Percentiles rank a stretch among this genome's conserved stretches.
phyloP scores from a whole-genome alignment of 2,888 invertebrate genomes.

The Tetanocera ferruginea region DNA sequence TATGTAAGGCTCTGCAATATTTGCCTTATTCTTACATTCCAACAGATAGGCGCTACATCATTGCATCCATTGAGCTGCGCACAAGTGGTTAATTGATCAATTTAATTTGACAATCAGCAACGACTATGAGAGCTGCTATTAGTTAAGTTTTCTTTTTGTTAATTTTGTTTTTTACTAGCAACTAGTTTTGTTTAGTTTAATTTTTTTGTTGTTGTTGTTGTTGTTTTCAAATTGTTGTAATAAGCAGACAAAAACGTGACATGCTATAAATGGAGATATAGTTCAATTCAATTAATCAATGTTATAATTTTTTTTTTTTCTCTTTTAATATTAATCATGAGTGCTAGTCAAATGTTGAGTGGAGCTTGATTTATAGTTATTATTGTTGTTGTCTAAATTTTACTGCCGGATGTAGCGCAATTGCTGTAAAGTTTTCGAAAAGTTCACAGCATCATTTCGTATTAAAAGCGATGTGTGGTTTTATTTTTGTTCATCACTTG shows the following conservation, averaged over 20 bases:
- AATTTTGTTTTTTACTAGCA: neutral
- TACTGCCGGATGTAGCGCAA: neutral
- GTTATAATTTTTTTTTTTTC: neutral
- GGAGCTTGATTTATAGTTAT: too few species aligned
- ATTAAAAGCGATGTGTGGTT: too few species aligned
- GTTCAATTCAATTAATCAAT: conserved; percentile 10
- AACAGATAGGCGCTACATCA: neutral
- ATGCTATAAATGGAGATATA: neutral
- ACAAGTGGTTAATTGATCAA: conserved; percentile 66
- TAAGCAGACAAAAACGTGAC: neutral
- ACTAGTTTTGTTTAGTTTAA: too few species aligned
- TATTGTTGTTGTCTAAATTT: neutral
- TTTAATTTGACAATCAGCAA: conserved; percentile 62
- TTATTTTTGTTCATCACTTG: too few species aligned
- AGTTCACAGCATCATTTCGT: neutral
- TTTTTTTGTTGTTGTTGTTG: too few species aligned
- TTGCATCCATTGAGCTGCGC: conserved; percentile 33
- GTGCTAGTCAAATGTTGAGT: neutral
- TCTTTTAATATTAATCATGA: too few species aligned
- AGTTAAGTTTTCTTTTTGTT: neutral
- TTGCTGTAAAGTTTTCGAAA: neutral
- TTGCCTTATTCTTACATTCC: neutral
- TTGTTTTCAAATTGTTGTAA: neutral
- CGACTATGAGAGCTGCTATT: neutral
- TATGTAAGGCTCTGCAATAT: neutral